Evolutionary conservation across 2,797 vertebrate genomes (phyloP).

Genomic region (Danio aesculapii): DNA sequence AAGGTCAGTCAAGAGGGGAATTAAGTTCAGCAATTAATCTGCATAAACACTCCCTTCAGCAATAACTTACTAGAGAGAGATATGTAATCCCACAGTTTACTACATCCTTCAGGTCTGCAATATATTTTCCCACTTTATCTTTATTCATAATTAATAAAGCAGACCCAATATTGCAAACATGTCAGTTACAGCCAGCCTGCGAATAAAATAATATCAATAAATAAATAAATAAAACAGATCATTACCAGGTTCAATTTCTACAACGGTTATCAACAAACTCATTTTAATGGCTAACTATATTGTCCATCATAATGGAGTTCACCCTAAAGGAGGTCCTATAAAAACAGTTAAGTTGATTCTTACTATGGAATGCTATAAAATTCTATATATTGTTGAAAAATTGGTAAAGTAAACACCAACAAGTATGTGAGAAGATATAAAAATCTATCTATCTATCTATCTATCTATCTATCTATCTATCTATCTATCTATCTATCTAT

Average conservation of each 20-base stretch:
- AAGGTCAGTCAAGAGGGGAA: slow-evolving; percentile 63
- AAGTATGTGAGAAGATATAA: too few relatives aligned
- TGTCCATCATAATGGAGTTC: too few relatives aligned
- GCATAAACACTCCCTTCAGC: slow-evolving; percentile 71
- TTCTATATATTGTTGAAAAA: too few relatives aligned
- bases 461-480: too few relatives aligned
- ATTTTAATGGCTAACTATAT: too few relatives aligned
- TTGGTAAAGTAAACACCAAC: too few relatives aligned
- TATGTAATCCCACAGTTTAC: slow-evolving; percentile 40
- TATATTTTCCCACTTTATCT: neutral
- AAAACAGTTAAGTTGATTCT: too few relatives aligned
- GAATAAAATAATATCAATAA: too few relatives aligned
- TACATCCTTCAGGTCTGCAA: slow-evolving; percentile 32
- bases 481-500: too few relatives aligned
- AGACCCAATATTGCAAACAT: neutral
- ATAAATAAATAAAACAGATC: neutral
- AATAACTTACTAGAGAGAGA: slow-evolving; percentile 53
- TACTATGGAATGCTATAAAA: too few relatives aligned
- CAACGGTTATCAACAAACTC: neutral
- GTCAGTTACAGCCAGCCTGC: neutral
- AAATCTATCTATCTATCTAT: too few relatives aligned
- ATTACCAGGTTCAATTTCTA: neutral
- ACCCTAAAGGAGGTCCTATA: too few relatives aligned
- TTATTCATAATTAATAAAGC: slow-evolving; percentile 14
- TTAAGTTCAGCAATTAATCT: slow-evolving; percentile 76